A percentile compares a stretch with the other conserved stretches of the same genome.
Evolutionary conservation across 2,888 invertebrate genomes (phyloP).

Genomic region (Netelia virgata): DNA sequence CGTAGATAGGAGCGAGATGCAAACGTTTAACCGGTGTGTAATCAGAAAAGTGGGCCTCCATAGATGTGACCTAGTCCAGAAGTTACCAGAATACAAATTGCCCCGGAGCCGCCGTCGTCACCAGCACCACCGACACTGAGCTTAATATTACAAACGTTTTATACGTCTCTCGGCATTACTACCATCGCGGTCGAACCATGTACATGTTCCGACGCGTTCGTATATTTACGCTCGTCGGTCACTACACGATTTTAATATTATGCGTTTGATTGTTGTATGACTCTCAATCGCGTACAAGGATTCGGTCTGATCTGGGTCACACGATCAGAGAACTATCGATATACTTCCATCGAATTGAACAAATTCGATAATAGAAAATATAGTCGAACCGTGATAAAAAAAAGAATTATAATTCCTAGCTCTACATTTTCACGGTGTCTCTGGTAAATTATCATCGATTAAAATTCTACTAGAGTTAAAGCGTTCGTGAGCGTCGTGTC

Average conservation of each 20-base stretch:
- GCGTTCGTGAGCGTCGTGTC: not conserved
- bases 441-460: too few species aligned
- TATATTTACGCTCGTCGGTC: slow-evolving; percentile 45
- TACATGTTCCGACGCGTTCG: not conserved
- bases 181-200: slow-evolving; percentile 26
- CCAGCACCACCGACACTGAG: slow-evolving; percentile 58
- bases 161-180: slow-evolving; percentile 35
- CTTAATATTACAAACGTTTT: slow-evolving; percentile 66
- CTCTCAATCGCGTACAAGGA: slow-evolving; percentile 65
- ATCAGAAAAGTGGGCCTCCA: slow-evolving; percentile 82
- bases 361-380: not conserved
- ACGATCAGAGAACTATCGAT: slow-evolving; percentile 41
- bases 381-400: too few species aligned
- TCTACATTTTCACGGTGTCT: too few species aligned
- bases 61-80: slow-evolving; percentile 83
- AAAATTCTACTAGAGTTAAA: too few species aligned
- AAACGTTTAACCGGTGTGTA: slow-evolving; percentile 79
- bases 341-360: slow-evolving; percentile 21
- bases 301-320: slow-evolving; percentile 60
- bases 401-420: too few species aligned
- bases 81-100: slow-evolving; percentile 83
- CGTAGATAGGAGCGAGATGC: slow-evolving; percentile 74
- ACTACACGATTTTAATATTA: slow-evolving; percentile 63
- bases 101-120: slow-evolving; percentile 62
- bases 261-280: slow-evolving; percentile 65